phyloP scores from a whole-genome alignment of 2,113 vertebrate species.

The Pavo muticus region DNA sequence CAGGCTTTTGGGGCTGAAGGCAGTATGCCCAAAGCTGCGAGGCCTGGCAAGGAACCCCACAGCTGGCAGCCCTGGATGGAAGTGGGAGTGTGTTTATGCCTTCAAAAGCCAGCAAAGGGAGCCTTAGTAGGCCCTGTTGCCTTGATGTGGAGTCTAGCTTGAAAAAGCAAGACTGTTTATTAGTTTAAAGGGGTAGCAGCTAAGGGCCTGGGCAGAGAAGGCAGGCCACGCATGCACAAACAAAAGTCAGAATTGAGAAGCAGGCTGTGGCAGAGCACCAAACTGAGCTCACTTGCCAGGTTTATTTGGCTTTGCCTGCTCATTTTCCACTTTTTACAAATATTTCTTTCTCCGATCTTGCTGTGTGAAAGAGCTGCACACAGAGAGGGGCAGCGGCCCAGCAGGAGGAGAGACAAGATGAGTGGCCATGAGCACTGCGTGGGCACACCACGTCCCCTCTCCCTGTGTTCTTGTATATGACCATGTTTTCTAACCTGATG shows the following conservation, averaged over 20 bases:
- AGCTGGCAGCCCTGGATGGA: neutral
- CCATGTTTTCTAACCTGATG: neutral
- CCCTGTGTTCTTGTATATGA: fast-evolving
- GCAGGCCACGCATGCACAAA: neutral
- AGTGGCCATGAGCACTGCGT: fast-evolving
- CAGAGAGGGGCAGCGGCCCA: neutral
- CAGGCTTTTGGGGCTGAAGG: neutral
- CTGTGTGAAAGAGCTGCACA: slow-evolving; percentile 20
- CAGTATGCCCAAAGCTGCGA: neutral
- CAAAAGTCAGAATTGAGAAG: slow-evolving; percentile 36
- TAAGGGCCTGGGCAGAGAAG: neutral
- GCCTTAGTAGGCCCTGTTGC: neutral
- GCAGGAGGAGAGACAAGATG: fast-evolving
- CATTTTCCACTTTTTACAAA: slow-evolving; percentile 36
- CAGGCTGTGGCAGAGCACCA: neutral
- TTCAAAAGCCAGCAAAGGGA: neutral
- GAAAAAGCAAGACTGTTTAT: slow-evolving; percentile 30
- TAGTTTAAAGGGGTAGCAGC: slow-evolving; percentile 26
- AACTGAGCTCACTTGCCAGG: neutral
- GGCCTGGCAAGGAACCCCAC: neutral
- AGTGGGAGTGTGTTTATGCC: neutral
- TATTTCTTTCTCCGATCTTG: neutral
- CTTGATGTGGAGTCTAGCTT: slow-evolving; percentile 4
- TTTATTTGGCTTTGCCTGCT: slow-evolving; percentile 18
- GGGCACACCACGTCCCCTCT: neutral